Percentiles rank a stretch among this genome's conserved stretches.
Evolutionary conservation across 2,113 vertebrate genomes (phyloP).

Genomic region (Tinamus guttatus): DNA sequence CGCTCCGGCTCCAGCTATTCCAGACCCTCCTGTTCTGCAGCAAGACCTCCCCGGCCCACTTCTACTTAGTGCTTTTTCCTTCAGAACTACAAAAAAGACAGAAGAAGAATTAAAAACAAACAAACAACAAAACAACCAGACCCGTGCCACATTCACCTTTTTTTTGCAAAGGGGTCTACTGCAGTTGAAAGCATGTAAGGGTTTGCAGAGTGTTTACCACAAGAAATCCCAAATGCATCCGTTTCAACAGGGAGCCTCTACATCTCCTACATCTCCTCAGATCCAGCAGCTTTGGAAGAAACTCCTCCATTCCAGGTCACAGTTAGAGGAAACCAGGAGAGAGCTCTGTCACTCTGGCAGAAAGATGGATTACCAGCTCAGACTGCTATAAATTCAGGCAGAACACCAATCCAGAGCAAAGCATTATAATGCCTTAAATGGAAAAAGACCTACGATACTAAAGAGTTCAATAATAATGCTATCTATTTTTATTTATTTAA

Average conservation of each 20-base stretch:
- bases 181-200: background rate
- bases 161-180: background rate
- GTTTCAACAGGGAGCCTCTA: background rate
- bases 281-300: background rate
- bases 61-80: background rate
- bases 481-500: slow-evolving; percentile 51
- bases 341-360: background rate
- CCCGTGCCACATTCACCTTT: background rate
- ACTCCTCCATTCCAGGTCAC: background rate
- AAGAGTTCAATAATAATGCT: slow-evolving; percentile 35
- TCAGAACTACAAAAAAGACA: background rate
- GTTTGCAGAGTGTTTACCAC: background rate
- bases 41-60: background rate
- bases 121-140: background rate
- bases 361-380: background rate
- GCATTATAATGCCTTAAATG: slow-evolving; percentile 57
- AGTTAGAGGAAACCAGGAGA: background rate
- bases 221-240: background rate
- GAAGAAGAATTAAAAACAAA: background rate
- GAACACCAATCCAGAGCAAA: slow-evolving; percentile 14
- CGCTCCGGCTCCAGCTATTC: background rate
- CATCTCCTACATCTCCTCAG: background rate
- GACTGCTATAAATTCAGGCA: background rate
- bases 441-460: slow-evolving; percentile 24
- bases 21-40: background rate